Evolutionary conservation across 1,140 invertebrate species (phyloP), one percentile per base, ranked within the genome.

Genomic region (Caenorhabditis inopinata): DNA sequence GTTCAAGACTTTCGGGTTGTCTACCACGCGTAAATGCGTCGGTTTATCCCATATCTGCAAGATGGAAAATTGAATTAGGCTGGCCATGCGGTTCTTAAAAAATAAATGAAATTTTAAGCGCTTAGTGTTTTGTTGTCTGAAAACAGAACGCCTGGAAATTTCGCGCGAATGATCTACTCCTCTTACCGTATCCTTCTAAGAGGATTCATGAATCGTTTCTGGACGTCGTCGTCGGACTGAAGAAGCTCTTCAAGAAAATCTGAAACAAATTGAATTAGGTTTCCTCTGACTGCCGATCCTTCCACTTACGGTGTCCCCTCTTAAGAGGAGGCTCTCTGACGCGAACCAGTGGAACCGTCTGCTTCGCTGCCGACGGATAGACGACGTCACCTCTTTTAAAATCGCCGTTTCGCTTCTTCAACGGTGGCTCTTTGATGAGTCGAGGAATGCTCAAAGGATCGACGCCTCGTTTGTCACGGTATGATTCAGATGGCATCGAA

Each of bases 311-410:
- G 32, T 62, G 35, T 42, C 76, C 35, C 53, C 76, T 78, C 45
- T 78, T 78, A 16, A 78, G 51, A 42, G 76, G 76, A 25, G 76
- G 76, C 27, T 78, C 76, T 25, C 76, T 42, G 18, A 78, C 21
- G 4, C 49, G 76, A 45, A 78, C 51, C 35, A 51, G 47, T 12
- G 76, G 76, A 51, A 78, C 53, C 51, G 53, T 42, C 76, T 62
- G 49, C 27, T 51, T 58, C 1, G 49, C 76, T 11, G 76, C 76
- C 7, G 76, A 51, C 25, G 76, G 76, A 47, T 78, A 78, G 23
- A 78, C 51, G 49, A 53, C 29, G 32, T 42, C 76, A 18, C 53
- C 76, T 78, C 76, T 7, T 49, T 78, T 78, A 16, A 62, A 38
- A 14, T 49, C 75, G 11, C 75, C 75, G 23, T 32, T 76, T 32